These are phyloP conservation scores for Tetramorium parvispinum DNA, from an alignment of 1,140 invertebrate genomes.

Conservation along the genomic window DNA sequence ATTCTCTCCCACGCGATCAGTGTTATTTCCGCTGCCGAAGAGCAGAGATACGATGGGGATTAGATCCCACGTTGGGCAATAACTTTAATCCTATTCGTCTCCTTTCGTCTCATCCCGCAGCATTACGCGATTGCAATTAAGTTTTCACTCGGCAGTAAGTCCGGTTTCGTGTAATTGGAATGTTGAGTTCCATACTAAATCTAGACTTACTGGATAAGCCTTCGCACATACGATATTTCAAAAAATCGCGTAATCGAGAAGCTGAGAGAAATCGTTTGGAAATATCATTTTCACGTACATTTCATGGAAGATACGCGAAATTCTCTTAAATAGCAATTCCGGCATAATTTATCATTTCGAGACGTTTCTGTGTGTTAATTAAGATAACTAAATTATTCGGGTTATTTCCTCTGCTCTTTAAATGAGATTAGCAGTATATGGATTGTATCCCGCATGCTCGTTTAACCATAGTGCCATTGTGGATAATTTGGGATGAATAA, in stretches of 20 bases:
- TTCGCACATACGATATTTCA: not conserved
- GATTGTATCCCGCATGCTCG: slow-evolving; percentile 5
- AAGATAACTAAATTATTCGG: slow-evolving; percentile 2
- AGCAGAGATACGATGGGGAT: slow-evolving; percentile 31
- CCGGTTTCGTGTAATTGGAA: slow-evolving; percentile 64
- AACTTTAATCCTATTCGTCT: slow-evolving; percentile 43
- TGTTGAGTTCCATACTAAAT: slow-evolving; percentile 37
- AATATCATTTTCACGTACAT: not conserved
- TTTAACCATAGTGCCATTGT: not conserved
- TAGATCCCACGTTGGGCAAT: slow-evolving; percentile 35
- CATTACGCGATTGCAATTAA: slow-evolving; percentile 67
- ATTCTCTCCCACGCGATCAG: slow-evolving; percentile 17
- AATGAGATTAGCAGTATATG: slow-evolving; percentile 8
- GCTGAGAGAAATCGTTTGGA: not conserved
- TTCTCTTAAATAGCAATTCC: not conserved
- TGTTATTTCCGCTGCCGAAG: slow-evolving; percentile 24
- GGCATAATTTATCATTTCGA: not conserved
- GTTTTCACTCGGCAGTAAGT: slow-evolving; percentile 57
- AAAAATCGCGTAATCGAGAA: slow-evolving; percentile 5
- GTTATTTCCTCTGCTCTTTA: slow-evolving; percentile 16
- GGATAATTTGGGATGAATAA: slow-evolving; percentile 23
- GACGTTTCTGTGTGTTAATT: slow-evolving; percentile 23
- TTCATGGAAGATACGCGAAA: not conserved
- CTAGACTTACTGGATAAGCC: not conserved
- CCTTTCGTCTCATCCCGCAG: not conserved